phyloP scores from a whole-genome alignment of 2,797 vertebrate species.

The Meriones psammophilus region DNA sequence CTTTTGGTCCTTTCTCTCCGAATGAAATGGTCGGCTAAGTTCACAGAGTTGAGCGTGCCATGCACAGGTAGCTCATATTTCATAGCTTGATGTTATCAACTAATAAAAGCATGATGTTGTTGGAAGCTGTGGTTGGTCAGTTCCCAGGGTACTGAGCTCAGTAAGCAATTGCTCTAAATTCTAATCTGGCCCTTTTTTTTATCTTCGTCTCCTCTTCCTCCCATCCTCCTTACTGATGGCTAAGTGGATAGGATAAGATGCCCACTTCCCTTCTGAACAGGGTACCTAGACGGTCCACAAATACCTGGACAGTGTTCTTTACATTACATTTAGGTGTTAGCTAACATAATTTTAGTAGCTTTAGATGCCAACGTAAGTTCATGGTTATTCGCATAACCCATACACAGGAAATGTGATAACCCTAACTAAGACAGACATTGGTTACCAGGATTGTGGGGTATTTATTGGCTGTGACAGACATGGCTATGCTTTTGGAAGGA shows the following conservation, averaged over 20 bases:
- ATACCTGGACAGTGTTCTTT: conserved; percentile 53
- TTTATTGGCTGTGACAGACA: background rate
- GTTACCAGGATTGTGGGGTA: background rate
- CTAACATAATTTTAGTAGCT: conserved; percentile 8
- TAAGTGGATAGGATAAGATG: background rate
- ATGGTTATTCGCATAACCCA: background rate
- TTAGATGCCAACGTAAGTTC: background rate
- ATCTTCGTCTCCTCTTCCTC: background rate
- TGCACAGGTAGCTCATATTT: conserved; percentile 48
- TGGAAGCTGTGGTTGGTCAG: background rate
- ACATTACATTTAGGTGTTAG: background rate
- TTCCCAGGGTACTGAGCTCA: background rate
- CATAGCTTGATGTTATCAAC: conserved; percentile 4
- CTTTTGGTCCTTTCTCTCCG: background rate
- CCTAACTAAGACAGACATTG: background rate
- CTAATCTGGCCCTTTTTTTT: background rate
- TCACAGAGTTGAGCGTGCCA: background rate
- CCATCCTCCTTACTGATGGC: background rate
- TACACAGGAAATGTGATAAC: background rate
- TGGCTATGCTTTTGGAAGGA: background rate
- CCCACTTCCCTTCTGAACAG: background rate
- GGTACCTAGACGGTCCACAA: background rate
- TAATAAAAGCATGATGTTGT: background rate
- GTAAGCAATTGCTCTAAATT: conserved; percentile 43
- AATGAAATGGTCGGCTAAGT: background rate